These are phyloP conservation scores for Drusus annulatus DNA, from an alignment of 1,140 invertebrate genomes.

Conservation along the genomic window DNA sequence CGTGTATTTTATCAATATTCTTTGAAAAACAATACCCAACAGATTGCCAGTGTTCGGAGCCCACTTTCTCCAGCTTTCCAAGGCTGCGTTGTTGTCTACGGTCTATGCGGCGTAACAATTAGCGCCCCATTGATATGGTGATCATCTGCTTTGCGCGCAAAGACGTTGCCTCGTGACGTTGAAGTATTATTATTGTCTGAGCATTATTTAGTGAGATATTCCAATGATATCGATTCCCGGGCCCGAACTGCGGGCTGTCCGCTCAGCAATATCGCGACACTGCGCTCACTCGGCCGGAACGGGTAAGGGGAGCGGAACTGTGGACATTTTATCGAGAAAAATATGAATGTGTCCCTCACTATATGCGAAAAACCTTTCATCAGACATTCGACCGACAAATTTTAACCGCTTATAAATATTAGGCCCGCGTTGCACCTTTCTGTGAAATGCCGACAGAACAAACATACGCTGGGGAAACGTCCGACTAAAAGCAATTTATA, in stretches of 20 bases:
- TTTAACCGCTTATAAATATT: too few relatives aligned
- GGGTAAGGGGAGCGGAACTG: not conserved
- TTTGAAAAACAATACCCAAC: too few relatives aligned
- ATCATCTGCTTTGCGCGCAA: too few relatives aligned
- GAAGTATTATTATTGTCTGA: not conserved
- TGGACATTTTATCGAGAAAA: not conserved
- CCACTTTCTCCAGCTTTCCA: not conserved
- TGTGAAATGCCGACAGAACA: too few relatives aligned
- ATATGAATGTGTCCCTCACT: not conserved
- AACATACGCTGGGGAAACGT: too few relatives aligned
- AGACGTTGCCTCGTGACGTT: not conserved
- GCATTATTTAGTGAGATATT: slow-evolving; percentile 14
- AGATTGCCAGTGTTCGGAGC: too few relatives aligned
- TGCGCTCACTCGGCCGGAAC: not conserved
- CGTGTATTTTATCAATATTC: too few relatives aligned
- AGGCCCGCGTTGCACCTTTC: too few relatives aligned
- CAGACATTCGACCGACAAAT: too few relatives aligned
- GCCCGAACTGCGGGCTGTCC: slow-evolving; percentile 16
- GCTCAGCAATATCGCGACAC: slow-evolving; percentile 27
- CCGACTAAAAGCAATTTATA: too few relatives aligned
- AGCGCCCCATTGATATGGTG: not conserved
- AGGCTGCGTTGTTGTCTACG: not conserved
- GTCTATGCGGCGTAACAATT: not conserved
- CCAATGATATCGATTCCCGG: slow-evolving; percentile 17
- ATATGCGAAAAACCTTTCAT: too few relatives aligned